phyloP scores from a whole-genome alignment of 2,888 invertebrate species.

The Lasius platythorax region DNA sequence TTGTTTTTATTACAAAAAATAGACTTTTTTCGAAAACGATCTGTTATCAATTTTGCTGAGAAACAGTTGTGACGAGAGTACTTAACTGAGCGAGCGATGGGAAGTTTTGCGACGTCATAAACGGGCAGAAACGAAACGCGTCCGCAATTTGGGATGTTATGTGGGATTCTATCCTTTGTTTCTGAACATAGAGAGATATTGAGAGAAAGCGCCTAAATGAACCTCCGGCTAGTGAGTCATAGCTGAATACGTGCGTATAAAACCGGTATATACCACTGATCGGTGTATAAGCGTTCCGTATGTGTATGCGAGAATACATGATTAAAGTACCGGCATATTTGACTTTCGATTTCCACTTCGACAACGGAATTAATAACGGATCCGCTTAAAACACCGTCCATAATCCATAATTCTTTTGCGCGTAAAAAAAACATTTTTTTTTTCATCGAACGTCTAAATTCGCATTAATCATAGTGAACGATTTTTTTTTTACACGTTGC shows the following conservation, averaged over 20 bases:
- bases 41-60: conserved; percentile 15
- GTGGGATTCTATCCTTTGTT: conserved; percentile 28
- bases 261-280: conserved; percentile 32
- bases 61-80: conserved; percentile 18
- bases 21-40: conserved; percentile 11
- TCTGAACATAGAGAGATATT: conserved; percentile 16
- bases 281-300: background rate
- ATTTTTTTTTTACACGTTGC: background rate
- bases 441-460: conserved; percentile 18
- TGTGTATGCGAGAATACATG: background rate
- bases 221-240: conserved; percentile 19
- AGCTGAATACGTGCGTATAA: conserved; percentile 20
- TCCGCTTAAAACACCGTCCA: background rate
- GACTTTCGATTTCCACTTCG: conserved; percentile 41
- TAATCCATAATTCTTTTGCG: conserved; percentile 4
- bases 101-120: conserved; percentile 20
- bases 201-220: conserved; percentile 50
- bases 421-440: conserved; percentile 1
- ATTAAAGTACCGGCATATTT: conserved; percentile 22
- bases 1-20: background rate
- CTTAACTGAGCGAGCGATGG: conserved; percentile 9
- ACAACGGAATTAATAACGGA: conserved; percentile 6
- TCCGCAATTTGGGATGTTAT: conserved; percentile 13
- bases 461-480: background rate
- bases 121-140: conserved; percentile 26